phyloP scores from a whole-genome alignment of 2,113 vertebrate genomes.

The Cryptotis parvus region DNA sequence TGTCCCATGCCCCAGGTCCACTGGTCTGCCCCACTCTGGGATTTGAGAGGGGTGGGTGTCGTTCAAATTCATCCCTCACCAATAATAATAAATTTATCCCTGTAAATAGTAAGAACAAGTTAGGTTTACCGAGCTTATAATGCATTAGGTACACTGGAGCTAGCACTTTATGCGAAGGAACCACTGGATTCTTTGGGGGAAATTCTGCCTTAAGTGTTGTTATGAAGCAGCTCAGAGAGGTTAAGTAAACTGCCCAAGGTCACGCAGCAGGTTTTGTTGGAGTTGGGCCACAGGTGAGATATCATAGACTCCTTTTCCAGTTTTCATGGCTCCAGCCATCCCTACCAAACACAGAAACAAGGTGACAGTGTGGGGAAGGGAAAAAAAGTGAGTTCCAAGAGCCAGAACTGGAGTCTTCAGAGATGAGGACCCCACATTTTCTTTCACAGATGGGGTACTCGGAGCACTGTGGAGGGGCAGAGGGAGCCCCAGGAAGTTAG shows the following conservation, averaged over 20 bases:
- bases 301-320: background rate
- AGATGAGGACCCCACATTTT: background rate
- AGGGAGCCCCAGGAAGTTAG: background rate
- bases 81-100: background rate
- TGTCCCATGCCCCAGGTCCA: background rate
- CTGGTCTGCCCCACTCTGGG: background rate
- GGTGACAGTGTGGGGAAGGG: background rate
- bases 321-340: background rate
- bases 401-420: background rate
- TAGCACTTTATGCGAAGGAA: background rate
- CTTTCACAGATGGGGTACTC: background rate
- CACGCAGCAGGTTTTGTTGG: background rate
- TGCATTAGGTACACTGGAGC: background rate
- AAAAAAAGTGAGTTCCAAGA: background rate
- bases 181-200: slow-evolving; percentile 32
- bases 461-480: background rate
- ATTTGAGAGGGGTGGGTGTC: background rate
- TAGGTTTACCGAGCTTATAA: no score
- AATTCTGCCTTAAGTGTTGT: background rate
- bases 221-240: background rate
- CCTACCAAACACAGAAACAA: no score
- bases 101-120: background rate
- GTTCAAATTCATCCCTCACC: background rate
- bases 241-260: background rate
- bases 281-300: background rate